Evolutionary conservation across 2,113 vertebrate genomes (phyloP).

Genomic region (Leucoraja erinaceus): DNA sequence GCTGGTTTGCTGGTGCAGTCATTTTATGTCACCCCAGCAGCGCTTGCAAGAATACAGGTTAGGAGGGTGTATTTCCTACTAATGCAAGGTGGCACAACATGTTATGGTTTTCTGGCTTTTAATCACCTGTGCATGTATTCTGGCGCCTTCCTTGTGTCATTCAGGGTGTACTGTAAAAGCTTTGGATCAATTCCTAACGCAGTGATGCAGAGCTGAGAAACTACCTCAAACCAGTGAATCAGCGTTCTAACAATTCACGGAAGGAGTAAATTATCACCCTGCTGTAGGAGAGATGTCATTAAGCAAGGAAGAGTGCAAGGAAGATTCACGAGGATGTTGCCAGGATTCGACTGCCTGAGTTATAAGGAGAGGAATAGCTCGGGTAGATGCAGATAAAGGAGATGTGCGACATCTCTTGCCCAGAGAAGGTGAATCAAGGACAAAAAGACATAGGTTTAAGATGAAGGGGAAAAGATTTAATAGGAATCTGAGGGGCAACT

Average conservation of each 20-base stretch:
- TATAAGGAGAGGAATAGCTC: too few species aligned
- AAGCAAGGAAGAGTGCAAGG: too few species aligned
- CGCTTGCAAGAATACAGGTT: background rate
- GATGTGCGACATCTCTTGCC: too few species aligned
- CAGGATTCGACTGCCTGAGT: too few species aligned
- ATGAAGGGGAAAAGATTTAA: too few species aligned
- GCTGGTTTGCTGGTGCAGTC: background rate
- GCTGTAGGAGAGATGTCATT: too few species aligned
- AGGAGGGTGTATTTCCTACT: background rate
- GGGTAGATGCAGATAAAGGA: too few species aligned
- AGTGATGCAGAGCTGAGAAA: background rate
- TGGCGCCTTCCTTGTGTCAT: background rate
- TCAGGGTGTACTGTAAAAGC: background rate
- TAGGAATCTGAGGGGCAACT: too few species aligned
- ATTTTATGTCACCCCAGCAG: background rate
- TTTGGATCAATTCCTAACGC: background rate
- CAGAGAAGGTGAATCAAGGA: too few species aligned
- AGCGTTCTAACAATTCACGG: background rate
- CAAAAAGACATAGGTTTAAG: too few species aligned
- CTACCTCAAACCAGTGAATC: background rate
- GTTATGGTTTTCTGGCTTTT: background rate
- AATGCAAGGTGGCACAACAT: background rate
- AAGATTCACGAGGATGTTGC: too few species aligned
- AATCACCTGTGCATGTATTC: background rate
- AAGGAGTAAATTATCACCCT: background rate